phyloP scores from a whole-genome alignment of 35 echinoderm and acorn worm species.

The Antedon bifida region DNA sequence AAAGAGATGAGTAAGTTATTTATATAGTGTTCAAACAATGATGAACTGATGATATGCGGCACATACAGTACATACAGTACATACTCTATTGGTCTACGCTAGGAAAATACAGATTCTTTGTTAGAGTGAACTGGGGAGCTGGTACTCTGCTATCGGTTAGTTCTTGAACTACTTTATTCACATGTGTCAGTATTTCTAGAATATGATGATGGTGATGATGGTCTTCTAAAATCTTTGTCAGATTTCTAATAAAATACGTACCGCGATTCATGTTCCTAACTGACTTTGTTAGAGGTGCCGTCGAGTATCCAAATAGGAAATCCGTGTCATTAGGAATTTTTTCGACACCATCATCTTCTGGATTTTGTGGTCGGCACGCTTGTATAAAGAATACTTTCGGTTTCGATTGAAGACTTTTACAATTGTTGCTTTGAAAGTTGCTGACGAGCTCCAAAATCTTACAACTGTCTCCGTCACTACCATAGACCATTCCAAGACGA shows the following conservation, averaged over 20 bases:
- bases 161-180: no score
- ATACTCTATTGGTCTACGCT: no score
- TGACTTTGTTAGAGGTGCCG: conserved; percentile 27
- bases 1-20: no score
- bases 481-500: neutral
- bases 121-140: conserved; percentile 18
- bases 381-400: conserved; percentile 46
- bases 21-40: no score
- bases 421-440: neutral
- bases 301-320: conserved; percentile 30
- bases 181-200: neutral
- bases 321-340: conserved; percentile 31
- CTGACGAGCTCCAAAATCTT: neutral
- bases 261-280: neutral
- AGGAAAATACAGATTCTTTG: conserved; percentile 7
- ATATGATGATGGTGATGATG: neutral
- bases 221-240: neutral
- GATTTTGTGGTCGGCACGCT: conserved; percentile 8
- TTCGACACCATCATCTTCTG: neutral
- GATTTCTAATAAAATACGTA: conserved; percentile 20
- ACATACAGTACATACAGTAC: no score
- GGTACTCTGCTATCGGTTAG: conserved; percentile 15
- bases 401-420: conserved; percentile 8
- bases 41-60: no score
- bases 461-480: neutral